phyloP scores from a whole-genome alignment of 2,888 invertebrate species.

The Neoitamus cyanurus region DNA sequence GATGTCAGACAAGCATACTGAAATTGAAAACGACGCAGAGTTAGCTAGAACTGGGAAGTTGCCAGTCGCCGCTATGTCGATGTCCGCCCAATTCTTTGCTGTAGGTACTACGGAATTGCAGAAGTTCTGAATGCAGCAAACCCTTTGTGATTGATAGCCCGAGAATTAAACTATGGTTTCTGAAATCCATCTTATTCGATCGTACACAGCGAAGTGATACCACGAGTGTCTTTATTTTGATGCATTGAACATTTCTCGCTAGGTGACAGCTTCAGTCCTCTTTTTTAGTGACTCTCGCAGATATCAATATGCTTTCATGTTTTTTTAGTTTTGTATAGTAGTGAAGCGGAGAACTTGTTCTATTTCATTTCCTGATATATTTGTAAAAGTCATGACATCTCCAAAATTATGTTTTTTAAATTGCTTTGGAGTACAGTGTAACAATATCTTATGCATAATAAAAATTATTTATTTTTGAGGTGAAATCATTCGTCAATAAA shows the following conservation, averaged over 20 bases:
- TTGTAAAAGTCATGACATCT: no score
- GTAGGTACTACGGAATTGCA: background rate
- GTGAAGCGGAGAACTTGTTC: no score
- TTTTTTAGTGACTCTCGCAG: no score
- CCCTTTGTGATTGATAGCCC: constrained; percentile 3
- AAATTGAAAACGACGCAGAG: background rate
- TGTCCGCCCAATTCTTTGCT: background rate
- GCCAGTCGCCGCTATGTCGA: background rate
- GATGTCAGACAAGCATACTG: background rate
- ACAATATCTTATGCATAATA: no score
- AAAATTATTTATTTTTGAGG: no score
- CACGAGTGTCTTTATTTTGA: background rate
- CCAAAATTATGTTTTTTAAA: no score
- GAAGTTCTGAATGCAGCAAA: background rate
- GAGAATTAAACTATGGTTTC: constrained; percentile 17
- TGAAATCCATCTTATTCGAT: constrained; percentile 15
- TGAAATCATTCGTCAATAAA: no score
- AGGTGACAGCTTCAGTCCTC: background rate
- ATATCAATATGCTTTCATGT: no score
- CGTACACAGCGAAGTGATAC: background rate
- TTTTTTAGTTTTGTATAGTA: no score
- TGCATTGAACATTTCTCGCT: background rate
- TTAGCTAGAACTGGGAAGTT: background rate
- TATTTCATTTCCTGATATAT: no score
- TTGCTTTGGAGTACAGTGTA: no score